phyloP scores from a whole-genome alignment of 2,797 vertebrate genomes.

The Kryptolebias ocellatus region DNA sequence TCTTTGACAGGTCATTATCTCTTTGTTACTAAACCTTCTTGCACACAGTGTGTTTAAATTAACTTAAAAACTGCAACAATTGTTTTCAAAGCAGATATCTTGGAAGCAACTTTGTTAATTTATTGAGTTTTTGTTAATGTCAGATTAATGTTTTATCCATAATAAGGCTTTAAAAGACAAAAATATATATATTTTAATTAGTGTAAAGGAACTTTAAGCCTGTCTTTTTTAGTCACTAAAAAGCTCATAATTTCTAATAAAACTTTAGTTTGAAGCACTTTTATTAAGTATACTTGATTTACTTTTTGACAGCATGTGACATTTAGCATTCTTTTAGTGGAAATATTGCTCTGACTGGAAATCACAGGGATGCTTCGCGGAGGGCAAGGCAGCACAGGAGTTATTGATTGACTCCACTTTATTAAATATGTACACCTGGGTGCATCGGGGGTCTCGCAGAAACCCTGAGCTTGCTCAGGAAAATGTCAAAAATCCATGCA shows the following conservation, averaged over 20 bases:
- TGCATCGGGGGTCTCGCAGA: slow-evolving; percentile 42
- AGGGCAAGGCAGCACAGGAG: slow-evolving; percentile 25
- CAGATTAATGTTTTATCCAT: too few relatives aligned
- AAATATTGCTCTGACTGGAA: slow-evolving; percentile 18
- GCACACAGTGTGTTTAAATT: neutral
- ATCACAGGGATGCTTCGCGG: neutral
- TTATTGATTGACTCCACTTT: slow-evolving; percentile 61
- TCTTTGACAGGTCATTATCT: slow-evolving; percentile 92
- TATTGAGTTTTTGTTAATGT: too few relatives aligned
- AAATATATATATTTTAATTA: too few relatives aligned
- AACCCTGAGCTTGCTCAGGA: slow-evolving; percentile 32
- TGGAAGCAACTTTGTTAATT: too few relatives aligned
- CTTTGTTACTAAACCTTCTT: neutral
- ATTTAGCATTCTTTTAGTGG: slow-evolving; percentile 3
- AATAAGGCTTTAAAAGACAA: too few relatives aligned
- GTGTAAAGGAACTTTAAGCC: too few relatives aligned
- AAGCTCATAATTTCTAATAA: too few relatives aligned
- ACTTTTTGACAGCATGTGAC: slow-evolving; percentile 2
- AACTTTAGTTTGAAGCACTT: too few relatives aligned
- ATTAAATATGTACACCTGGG: slow-evolving; percentile 65
- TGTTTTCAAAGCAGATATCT: too few relatives aligned
- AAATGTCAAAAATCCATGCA: slow-evolving; percentile 57
- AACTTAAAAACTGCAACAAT: neutral
- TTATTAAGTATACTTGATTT: neutral
- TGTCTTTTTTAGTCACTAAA: too few relatives aligned